Evolutionary conservation across 2,113 vertebrate genomes (phyloP), one percentile per base, ranked within the genome.

Genomic region (Myiopsitta monachus): DNA sequence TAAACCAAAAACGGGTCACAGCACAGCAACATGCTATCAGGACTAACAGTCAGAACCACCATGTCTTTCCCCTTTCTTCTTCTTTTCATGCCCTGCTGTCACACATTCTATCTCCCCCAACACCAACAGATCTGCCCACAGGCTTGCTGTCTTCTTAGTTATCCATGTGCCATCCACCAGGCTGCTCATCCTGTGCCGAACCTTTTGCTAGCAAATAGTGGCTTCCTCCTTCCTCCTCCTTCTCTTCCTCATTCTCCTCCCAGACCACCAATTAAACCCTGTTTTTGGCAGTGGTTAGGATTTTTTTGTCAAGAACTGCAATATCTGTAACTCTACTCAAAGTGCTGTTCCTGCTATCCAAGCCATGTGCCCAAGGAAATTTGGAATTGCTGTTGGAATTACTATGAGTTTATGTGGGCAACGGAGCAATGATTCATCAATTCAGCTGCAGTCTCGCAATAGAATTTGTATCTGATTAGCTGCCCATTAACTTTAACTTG

Each of bases 91-190:
- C 14, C 44, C 21, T 43, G 43, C 8, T 11, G n/a, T 70, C 22
- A 38, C 1, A 13, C 21, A 30, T 55, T 10, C 21, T 10, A 30
- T 4, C 21, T 22, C 8, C 12, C 7, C 24, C 63, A 76, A 23
- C 18, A 86, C 33, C 11, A 47, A 15, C 30, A 83, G 30, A 19
- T 52, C 6, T 57, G 8, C 30, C 39, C 2, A 2, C 39, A 52
- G 11, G 5, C 36, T 72, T 49, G 3, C 14, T 63, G 33, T 14
- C 11, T 55, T 79, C 38, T 79, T 52, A 51, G 72, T 41, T 11
- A 61, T 6, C 39, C 1, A 0, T 31, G 31, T 76, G 57, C 70
- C 18, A 17, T 16, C 51, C 17, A 0, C 41, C 14, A 12, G 22
- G 30, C 30, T n/a, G 14, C 24, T 88, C 27, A 39, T 7, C 31